These are phyloP conservation scores for Cygnus buccinator DNA, from an alignment of 2,113 vertebrate species.

Conservation along the genomic window DNA sequence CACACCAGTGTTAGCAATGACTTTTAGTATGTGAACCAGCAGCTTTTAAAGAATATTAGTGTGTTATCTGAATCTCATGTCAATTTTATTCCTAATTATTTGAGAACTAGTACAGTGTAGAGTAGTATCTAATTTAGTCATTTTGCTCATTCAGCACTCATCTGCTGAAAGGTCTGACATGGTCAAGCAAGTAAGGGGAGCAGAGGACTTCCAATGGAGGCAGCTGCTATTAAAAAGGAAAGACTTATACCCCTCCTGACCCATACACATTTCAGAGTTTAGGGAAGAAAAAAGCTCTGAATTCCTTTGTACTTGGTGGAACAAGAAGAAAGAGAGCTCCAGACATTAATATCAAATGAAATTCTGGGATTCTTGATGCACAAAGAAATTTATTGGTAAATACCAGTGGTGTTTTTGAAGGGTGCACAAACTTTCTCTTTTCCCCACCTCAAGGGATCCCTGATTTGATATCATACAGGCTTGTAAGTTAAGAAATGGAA, in stretches of 20 bases:
- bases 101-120: neutral
- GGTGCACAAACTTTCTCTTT: neutral
- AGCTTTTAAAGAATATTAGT: neutral
- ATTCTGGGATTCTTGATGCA: neutral
- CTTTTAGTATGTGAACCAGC: neutral
- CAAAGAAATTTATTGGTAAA: neutral
- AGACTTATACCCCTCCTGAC: accelerated
- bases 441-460: neutral
- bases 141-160: neutral
- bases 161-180: neutral
- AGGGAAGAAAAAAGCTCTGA: neutral
- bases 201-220: neutral
- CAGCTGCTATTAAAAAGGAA: neutral
- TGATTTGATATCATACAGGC: neutral
- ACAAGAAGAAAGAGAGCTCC: neutral
- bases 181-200: neutral
- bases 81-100: conserved; percentile 3
- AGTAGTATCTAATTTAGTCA: neutral
- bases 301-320: neutral
- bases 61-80: neutral
- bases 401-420: accelerated
- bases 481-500: neutral
- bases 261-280: neutral
- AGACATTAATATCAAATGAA: neutral
- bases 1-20: neutral